phyloP scores from a whole-genome alignment of 2,113 vertebrate species.

The Chauna torquata region DNA sequence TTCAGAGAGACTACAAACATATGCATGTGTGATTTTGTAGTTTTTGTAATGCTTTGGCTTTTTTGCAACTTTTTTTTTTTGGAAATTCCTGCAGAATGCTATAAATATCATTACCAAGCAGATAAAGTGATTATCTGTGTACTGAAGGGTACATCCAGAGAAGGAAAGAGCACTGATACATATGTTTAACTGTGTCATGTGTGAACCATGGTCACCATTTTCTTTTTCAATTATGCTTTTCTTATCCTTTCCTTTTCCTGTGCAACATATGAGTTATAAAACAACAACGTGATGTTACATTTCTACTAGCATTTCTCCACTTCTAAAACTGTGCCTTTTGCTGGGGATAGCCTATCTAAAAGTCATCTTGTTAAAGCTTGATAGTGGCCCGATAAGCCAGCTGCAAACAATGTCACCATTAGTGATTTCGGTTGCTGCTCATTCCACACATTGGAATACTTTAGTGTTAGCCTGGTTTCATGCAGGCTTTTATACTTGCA shows the following conservation, averaged over 20 bases:
- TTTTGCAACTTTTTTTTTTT: neutral
- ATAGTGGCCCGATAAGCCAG: neutral
- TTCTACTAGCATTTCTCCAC: neutral
- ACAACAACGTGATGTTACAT: accelerated
- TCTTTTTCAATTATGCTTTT: neutral
- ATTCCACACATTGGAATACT: neutral
- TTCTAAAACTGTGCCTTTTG: neutral
- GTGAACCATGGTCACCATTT: neutral
- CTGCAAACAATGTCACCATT: neutral
- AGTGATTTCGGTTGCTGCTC: neutral
- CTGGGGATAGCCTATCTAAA: neutral
- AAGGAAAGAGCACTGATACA: neutral
- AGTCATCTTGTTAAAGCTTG: neutral
- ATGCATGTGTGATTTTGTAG: neutral
- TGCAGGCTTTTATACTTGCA: neutral
- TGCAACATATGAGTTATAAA: accelerated
- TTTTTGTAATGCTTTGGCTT: neutral
- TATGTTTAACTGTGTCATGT: neutral
- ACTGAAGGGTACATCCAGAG: neutral
- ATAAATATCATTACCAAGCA: neutral
- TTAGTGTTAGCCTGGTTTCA: neutral
- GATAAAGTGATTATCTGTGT: neutral
- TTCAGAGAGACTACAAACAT: neutral
- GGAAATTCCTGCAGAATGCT: neutral
- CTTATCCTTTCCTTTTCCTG: neutral